Evolutionary conservation across 1,140 invertebrate genomes (phyloP).

Genomic region (Cydia strobilella): DNA sequence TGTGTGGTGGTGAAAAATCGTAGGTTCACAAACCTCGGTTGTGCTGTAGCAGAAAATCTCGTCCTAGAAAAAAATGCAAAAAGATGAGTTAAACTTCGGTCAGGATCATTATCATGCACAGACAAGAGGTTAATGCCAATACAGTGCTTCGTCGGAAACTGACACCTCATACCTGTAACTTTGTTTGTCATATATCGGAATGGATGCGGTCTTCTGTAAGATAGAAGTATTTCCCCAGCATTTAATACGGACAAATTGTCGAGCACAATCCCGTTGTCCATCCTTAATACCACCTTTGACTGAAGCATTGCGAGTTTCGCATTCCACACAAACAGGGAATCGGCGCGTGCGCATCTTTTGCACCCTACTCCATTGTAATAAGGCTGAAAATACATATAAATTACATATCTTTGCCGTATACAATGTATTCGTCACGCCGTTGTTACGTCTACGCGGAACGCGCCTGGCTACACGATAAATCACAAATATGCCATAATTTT

Average conservation of each 20-base stretch:
- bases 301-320: slow-evolving; percentile 54
- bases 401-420: background rate
- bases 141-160: too few relatives aligned
- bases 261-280: slow-evolving; percentile 56
- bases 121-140: too few relatives aligned
- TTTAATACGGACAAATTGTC: background rate
- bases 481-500: slow-evolving; percentile 12
- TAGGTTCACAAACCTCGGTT: too few relatives aligned
- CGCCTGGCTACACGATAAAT: background rate
- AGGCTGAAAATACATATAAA: background rate
- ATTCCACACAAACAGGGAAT: slow-evolving; percentile 56
- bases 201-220: background rate
- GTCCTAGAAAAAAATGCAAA: too few relatives aligned
- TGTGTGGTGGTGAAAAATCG: too few relatives aligned
- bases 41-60: too few relatives aligned
- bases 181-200: too few relatives aligned
- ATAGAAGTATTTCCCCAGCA: background rate
- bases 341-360: slow-evolving; percentile 47
- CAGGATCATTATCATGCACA: too few relatives aligned
- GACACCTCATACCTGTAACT: too few relatives aligned
- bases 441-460: slow-evolving; percentile 22
- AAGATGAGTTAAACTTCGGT: too few relatives aligned
- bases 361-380: background rate
- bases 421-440: slow-evolving; percentile 44
- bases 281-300: slow-evolving; percentile 56